Base-by-base conservation (phyloP, 2,797 vertebrate genomes). In the Enteromius argenteus region DNA sequence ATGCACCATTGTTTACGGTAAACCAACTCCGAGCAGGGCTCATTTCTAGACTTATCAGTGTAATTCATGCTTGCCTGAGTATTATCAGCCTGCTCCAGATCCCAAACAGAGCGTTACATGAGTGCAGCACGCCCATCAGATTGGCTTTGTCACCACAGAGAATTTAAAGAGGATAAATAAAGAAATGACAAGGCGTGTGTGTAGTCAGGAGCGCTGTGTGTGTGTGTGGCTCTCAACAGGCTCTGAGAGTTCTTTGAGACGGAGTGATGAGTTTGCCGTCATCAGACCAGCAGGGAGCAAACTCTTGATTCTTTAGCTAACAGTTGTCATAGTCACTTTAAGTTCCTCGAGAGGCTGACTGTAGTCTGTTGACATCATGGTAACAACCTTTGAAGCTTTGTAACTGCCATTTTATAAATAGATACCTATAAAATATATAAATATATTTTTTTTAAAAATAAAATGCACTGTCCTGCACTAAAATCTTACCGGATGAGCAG, bases 11-110 rank as follows among this genome's bases (percentile, higher is more conserved):
- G 72, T 86, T 86, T 84, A 81, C 66, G 78, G 67, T 46, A 37
- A 84, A 77, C 74, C 30, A 67, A 58, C 56, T 71, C 67, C 3
- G 53, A 82, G 74, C 69, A 51, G 68, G 64, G 74, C 71, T 86
- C 82, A 84, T 88, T 85, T 86, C 69, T 79, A 74, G 79, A 88
- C 90, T 88, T 89, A 68, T 88, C 74, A 88, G 87, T 89, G 90
- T 90, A 89, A 90, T 91, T 92, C 91, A 92, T 84, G 90, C 89
- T 89, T 91, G 90, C 89, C 89, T 92, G 90, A 76, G 87, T 91
- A 87, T 93, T 93, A 93, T 93, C 94, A 93, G 87, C 83, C 85
- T 90, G 92, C 89, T 90, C 74, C 17, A 89, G 87, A 90, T 90
- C 91, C 93, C 91, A 92, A 89, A 91, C 88, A 83, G 88, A 87